Base-by-base conservation (phyloP, 1,140 invertebrate genomes). In the Protaetia brevitarsis region DNA sequence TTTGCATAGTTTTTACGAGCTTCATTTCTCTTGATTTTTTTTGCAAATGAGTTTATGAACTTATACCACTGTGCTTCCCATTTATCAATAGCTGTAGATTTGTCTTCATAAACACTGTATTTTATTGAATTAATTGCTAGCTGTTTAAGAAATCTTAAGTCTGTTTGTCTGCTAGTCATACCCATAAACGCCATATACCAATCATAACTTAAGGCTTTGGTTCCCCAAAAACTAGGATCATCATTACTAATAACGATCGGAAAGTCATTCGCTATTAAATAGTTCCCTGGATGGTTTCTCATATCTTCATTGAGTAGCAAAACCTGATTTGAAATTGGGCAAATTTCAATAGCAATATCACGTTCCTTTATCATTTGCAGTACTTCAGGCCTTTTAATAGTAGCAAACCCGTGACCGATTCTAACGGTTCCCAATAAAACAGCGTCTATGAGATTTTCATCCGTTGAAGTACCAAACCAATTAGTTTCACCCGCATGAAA, bases 251-350 rank as follows among this genome's bases (percentile, higher is more conserved):
- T 81, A 0, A 89, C 84, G 0, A 88, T 66, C 0, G 72, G 71
- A 66, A 84, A 83, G 0, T 85, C 86, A 0, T 81, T 71, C 0
- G 88, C 84, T 19, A 94, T 83, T 7, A 91, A 82, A 3, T 76
- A 69, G 2, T 83, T 82, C 0, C 86, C 86, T 0, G 92, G 91
- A 81, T 95, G 93, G 75, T 94, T 94, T n/a, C 92, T 79, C 0
- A 92, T 73, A 74, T 95, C 91, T 6, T 81, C 77, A 0, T 93
- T 86, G 1, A 94, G 76, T 64, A 83, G 83, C n/a, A 95, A 74
- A 1, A 94, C 88, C 82, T 90, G 83, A 73, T 89, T 89, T 0
- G 89, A 90, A 36, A 95, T 85, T 0, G 93, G 91, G 76, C 89
- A 91, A 0, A 94, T 80, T 80, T 95, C 93, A n/a, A 94, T 76